Percentiles rank a stretch among this genome's conserved stretches.
These are phyloP conservation scores for Scaeva pyrastri DNA, from an alignment of 2,888 invertebrate genomes.

Conservation along the genomic window DNA sequence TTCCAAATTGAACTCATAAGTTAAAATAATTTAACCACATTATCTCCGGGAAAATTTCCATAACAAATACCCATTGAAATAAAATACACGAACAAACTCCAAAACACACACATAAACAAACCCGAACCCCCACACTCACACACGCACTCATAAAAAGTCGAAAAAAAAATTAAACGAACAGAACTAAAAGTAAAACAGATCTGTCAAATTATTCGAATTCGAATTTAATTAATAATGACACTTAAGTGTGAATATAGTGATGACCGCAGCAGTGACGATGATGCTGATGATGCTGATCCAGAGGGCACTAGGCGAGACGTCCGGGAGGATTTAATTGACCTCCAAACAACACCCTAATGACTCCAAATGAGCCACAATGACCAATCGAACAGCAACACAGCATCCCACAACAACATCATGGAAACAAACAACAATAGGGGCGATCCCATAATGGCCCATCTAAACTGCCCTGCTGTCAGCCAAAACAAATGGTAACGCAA, in stretches of 20 bases:
- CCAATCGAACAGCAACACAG: slow-evolving; percentile 46
- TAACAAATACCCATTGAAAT: slow-evolving; percentile 22
- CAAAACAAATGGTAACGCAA: slow-evolving; percentile 58
- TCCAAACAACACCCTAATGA: slow-evolving; percentile 63
- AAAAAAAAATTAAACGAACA: neutral
- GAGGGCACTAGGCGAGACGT: neutral
- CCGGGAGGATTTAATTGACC: slow-evolving; percentile 57
- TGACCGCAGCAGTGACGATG: no score
- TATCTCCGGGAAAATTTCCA: slow-evolving; percentile 34
- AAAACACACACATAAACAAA: no score
- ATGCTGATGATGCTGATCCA: neutral
- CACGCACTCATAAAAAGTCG: no score
- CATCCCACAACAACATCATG: slow-evolving; percentile 46
- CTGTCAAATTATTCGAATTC: slow-evolving; percentile 63
- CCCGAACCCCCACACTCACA: no score
- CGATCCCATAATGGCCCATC: slow-evolving; percentile 4
- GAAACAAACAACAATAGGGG: slow-evolving; percentile 32
- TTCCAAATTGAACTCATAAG: slow-evolving; percentile 64
- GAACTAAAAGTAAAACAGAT: slow-evolving; percentile 45
- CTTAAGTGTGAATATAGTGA: slow-evolving; percentile 35
- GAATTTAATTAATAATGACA: slow-evolving; percentile 68
- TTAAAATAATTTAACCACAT: slow-evolving; percentile 46
- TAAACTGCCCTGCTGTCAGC: slow-evolving; percentile 2
- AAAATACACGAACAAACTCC: neutral
- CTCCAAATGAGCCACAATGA: slow-evolving; percentile 69